phyloP scores from a whole-genome alignment of 2,113 vertebrate species.

The Desmodus rotundus region DNA sequence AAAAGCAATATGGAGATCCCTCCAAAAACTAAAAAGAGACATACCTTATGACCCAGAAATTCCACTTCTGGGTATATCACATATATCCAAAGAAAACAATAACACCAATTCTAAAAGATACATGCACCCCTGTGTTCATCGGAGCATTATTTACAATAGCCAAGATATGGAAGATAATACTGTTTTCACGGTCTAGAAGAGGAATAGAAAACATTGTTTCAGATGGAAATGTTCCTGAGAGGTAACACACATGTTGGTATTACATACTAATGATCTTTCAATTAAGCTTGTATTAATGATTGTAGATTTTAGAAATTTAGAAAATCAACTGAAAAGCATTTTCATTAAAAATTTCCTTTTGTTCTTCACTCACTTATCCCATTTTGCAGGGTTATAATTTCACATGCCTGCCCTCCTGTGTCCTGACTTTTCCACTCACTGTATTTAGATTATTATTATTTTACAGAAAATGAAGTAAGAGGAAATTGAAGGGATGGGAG shows the following conservation, averaged over 20 bases:
- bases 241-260: neutral
- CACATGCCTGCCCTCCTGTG: neutral
- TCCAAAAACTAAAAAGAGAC: neutral
- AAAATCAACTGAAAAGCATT: neutral
- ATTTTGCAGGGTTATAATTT: neutral
- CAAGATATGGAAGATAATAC: neutral
- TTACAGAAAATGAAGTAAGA: neutral
- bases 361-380: neutral
- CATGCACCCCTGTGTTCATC: neutral
- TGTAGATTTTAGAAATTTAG: neutral
- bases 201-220: neutral
- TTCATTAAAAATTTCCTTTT: neutral
- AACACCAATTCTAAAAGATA: neutral
- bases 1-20: neutral
- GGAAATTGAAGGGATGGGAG: neutral
- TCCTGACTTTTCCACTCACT: neutral
- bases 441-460: neutral
- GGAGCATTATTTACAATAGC: neutral
- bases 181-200: neutral
- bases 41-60: neutral
- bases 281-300: neutral
- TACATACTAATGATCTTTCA: neutral
- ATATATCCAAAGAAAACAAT: neutral
- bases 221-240: neutral
- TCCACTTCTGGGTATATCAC: no score